Evolutionary conservation across 2,113 vertebrate genomes (phyloP), one percentile per base, ranked within the genome.

Genomic region (Grallaria varia): DNA sequence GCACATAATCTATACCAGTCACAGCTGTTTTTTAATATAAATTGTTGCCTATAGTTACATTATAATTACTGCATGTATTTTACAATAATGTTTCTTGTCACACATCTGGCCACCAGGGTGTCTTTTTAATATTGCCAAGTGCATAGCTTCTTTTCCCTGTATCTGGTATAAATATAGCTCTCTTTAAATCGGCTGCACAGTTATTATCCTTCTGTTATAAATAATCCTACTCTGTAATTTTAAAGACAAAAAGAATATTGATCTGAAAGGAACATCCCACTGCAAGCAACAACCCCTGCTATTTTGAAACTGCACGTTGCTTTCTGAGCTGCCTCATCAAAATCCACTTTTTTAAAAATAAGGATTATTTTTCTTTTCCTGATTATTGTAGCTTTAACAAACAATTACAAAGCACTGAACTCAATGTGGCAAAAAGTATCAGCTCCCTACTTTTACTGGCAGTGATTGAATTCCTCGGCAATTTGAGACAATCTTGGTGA

Each of bases 191-290:
- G 35, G 6, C 35, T 91, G 40, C 68, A 84, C 8, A 33, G 47
- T 59, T 93, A 84, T 91, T 89, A 87, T 62, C 39, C 35, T 91
- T 42, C 39, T 74, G 68, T 87, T 84, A 75, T 82, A 37, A 89
- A 87, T 85, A 89, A 56, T 82, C 82, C 28, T 56, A 52, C 44
- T 42, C 20, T 42, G 17, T 59, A 71, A 91, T 94, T 95, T 84
- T 78, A 75, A 91, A 93, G 58, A 63, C 31, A 93, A 91, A 84
- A 91, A 24, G 8, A 68, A 71, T 78, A 94, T 67, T 84, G 84
- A 87, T 95, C 56, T 12, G 19, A 87, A 91, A 50, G 16, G 23
- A 71, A 42, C 52, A 25, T 23, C 47, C 18, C 5, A 35, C 39
- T 82, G 39, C 17, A 56, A 85, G 25, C 5, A 64, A 33, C 7